A percentile compares a stretch with the other conserved stretches of the same genome.
Evolutionary conservation across 2,113 vertebrate genomes (phyloP).

Genomic region (Martes martes): DNA sequence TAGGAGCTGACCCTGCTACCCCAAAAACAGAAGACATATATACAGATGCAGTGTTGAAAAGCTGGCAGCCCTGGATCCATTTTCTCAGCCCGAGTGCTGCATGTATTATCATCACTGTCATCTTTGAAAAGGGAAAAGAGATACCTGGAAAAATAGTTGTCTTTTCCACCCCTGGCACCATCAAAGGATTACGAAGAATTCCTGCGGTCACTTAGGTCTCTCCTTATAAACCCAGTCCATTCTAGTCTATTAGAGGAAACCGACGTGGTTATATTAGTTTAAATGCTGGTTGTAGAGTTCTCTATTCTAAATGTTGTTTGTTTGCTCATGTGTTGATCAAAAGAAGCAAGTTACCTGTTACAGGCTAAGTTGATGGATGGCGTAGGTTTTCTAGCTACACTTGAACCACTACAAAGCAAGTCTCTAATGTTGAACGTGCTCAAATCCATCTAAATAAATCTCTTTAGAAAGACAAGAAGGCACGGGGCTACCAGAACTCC

Average conservation of each 20-base stretch:
- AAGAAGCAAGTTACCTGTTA: conserved; percentile 17
- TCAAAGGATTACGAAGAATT: conserved; percentile 32
- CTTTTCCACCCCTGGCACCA: neutral
- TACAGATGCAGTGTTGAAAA: neutral
- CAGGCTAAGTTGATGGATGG: neutral
- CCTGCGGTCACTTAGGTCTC: neutral
- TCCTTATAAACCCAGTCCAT: neutral
- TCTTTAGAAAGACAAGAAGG: neutral
- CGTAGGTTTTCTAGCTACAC: neutral
- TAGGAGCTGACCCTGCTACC: neutral
- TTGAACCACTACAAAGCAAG: neutral
- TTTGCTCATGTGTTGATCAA: conserved; percentile 14
- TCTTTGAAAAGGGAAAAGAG: conserved; percentile 37
- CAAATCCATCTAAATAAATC: neutral
- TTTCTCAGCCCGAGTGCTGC: neutral
- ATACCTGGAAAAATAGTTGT: neutral
- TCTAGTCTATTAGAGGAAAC: conserved; percentile 7
- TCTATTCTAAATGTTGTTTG: neutral
- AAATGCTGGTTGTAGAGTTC: neutral
- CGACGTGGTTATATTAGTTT: neutral
- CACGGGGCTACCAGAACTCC: neutral
- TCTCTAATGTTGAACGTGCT: neutral
- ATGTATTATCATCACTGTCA: neutral
- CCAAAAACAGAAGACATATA: neutral
- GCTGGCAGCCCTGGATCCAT: neutral